Evolutionary conservation across 2,888 invertebrate genomes (phyloP), one percentile per base, ranked within the genome.

Genomic region (Tachina fera): DNA sequence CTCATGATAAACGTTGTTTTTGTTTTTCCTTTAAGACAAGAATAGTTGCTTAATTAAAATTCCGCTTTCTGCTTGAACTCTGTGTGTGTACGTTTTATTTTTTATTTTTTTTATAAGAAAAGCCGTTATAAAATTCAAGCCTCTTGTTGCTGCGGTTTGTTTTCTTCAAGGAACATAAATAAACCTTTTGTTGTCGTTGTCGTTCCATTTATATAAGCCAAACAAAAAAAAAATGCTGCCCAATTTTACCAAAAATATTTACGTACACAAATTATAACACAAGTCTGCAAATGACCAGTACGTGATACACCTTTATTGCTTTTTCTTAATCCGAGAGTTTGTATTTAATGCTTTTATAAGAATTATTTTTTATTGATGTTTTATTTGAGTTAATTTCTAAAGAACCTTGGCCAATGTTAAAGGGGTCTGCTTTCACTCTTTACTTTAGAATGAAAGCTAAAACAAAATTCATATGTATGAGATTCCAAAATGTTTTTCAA

Each of bases 261-360:
- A 74, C 53, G 47, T 70, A 65, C 53, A 82, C 72, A 67, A 85
- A 82, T 85, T 85, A 85, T 81, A 85, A 85, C 74, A 75, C 74
- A 79, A 86, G 45, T 71, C 78, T 49, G 68, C 83, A 91, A 91
- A 91, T 91, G 91, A 90, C 88, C 87, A 77, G 88, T 89, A 91
- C 91, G 91, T 91, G 91, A 89, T 89, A 88, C 90, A 88, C 87
- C 88, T 88, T 87, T 71, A 68, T 72, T 43, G 47, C 13, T 39
- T 68, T 39, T 68, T 60, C 45, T 83, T 72, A 77, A 71, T 51
- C 72, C 72, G 14, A 53, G 39, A 61, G 72, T 67, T 77, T 71
- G 71, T 65, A 77, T 81, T 68, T 75, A 68, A 68, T 81, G 31
- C 19, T 19, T 81, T 68, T 56, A n/a, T 31, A 31, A 31, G 56